phyloP scores from a whole-genome alignment of 2,797 vertebrate species.

The Falco columbarius region DNA sequence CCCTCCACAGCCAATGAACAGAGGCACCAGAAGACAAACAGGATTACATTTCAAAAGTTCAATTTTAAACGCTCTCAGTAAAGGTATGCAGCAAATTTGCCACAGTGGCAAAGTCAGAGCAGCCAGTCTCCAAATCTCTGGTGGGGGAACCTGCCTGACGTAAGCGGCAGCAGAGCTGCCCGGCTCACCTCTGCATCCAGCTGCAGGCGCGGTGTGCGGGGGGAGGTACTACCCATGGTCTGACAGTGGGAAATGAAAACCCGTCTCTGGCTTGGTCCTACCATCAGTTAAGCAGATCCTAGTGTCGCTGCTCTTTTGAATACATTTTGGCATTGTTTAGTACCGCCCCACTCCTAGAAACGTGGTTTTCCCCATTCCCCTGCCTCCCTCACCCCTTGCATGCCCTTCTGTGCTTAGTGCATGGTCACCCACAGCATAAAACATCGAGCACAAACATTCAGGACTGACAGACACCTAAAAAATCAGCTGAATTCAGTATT shows the following conservation, averaged over 20 bases:
- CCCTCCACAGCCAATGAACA: not conserved
- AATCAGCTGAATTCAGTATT: not conserved
- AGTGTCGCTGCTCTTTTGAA: not conserved
- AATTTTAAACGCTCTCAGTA: not conserved
- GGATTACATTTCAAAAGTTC: not conserved
- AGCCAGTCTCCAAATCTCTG: not conserved
- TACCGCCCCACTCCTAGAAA: not conserved
- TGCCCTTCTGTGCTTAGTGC: not conserved
- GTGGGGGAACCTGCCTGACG: not conserved
- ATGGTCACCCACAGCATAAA: not conserved
- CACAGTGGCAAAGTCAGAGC: not conserved
- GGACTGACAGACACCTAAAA: not conserved
- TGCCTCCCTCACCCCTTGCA: not conserved
- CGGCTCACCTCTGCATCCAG: not conserved
- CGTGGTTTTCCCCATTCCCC: not conserved
- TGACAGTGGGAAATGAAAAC: not conserved
- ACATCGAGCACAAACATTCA: not conserved
- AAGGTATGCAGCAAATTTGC: not conserved
- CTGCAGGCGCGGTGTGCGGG: fast-evolving
- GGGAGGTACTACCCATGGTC: not conserved
- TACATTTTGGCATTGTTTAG: not conserved
- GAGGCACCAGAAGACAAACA: not conserved
- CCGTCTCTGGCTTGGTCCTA: not conserved
- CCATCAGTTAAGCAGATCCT: not conserved
- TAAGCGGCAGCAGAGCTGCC: not conserved